Evolutionary conservation across 1,140 invertebrate species (phyloP).

Genomic region (Drosophila punjabiensis): DNA sequence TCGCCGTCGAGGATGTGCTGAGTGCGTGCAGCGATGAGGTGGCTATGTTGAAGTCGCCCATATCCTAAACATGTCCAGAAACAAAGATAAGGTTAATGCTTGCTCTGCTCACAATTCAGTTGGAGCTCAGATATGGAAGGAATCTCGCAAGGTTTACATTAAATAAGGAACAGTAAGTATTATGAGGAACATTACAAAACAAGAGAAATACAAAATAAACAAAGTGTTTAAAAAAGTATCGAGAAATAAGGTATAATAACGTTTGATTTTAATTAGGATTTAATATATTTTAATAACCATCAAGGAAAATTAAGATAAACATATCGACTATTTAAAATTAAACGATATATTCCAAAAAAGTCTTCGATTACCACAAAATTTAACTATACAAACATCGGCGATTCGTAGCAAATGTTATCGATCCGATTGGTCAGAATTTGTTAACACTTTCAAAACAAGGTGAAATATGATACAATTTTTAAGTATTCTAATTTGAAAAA

Average conservation of each 20-base stretch:
- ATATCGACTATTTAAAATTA: too few species aligned
- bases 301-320: not conserved
- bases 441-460: too few species aligned
- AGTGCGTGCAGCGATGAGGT: constrained; percentile 87
- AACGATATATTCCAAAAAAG: too few species aligned
- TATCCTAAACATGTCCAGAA: constrained; percentile 85
- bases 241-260: not conserved
- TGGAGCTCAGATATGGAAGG: constrained; percentile 14
- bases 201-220: not conserved
- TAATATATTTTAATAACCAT: not conserved
- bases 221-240: not conserved
- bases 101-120: constrained; percentile 12
- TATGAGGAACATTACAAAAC: not conserved
- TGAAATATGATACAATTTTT: too few species aligned
- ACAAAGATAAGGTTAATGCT: constrained; percentile 34
- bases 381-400: too few species aligned
- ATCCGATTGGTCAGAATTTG: too few species aligned
- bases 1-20: constrained; percentile 74
- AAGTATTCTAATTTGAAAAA: too few species aligned
- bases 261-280: not conserved
- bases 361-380: too few species aligned
- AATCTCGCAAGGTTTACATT: not conserved
- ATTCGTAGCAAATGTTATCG: too few species aligned
- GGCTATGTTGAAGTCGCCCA: constrained; percentile 88
- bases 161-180: not conserved